A percentile compares a stretch with the other conserved stretches of the same genome.
Conservation (phyloP, 2,888 invertebrate genomes). For the Alloplasta piceator region DNA sequence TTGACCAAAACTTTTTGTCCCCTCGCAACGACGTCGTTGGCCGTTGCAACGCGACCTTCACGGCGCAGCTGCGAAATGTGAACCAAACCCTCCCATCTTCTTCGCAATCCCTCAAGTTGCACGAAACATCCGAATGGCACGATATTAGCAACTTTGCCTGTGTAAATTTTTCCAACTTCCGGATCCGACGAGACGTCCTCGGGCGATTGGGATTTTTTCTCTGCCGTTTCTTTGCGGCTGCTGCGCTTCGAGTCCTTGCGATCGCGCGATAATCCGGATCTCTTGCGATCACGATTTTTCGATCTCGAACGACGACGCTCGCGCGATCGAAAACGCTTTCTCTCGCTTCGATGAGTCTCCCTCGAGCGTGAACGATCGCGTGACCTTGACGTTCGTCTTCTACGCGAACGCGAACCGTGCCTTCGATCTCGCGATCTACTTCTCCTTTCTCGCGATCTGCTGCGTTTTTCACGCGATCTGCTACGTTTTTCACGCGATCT, state of each 20-base stretch:
- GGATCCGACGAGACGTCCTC: conserved; percentile 88
- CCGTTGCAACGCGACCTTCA: conserved; percentile 97
- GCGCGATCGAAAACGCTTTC: conserved; percentile 74
- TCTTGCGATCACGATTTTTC: conserved; percentile 67
- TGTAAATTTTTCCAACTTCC: conserved; percentile 94
- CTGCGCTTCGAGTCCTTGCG: conserved; percentile 76
- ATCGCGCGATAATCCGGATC: conserved; percentile 70
- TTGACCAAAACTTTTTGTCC: conserved; percentile 95
- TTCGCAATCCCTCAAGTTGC: conserved; percentile 94
- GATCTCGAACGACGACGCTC: conserved; percentile 79
- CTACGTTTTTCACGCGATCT: conserved; percentile 63
- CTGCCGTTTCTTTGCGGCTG: conserved; percentile 65
- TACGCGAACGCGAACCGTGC: conserved; percentile 64
- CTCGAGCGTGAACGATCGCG: conserved; percentile 73
- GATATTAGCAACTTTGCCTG: conserved; percentile 96
- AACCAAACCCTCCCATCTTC: conserved; percentile 97
- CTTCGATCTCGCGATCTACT: conserved; percentile 68
- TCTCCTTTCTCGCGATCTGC: conserved; percentile 63
- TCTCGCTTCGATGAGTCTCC: conserved; percentile 63
- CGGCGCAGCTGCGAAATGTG: conserved; percentile 97
- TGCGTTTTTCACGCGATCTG: conserved; percentile 57
- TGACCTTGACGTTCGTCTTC: conserved; percentile 68
- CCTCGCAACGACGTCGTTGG: conserved; percentile 95
- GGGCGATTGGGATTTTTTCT: conserved; percentile 75
- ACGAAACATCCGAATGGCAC: conserved; percentile 99